Conservation (phyloP, 1,140 invertebrate genomes). For the Oscheius sp. region DNA sequence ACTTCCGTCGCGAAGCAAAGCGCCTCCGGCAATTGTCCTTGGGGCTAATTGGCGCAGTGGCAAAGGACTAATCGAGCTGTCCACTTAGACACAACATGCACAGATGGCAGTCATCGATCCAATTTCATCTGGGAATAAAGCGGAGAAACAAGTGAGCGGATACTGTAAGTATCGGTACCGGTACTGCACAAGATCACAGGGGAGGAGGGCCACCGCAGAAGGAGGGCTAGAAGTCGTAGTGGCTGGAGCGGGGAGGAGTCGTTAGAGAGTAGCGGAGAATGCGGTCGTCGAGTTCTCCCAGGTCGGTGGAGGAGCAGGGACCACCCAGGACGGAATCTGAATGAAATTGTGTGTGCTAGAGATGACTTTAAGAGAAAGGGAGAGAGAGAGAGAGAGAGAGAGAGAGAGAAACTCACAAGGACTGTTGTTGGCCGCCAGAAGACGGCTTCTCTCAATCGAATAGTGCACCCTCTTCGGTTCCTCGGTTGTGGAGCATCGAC, state of each 20-base stretch:
- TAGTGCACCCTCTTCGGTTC: slow-evolving; percentile 2
- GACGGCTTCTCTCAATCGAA: slow-evolving; percentile 11
- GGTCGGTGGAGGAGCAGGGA: not conserved
- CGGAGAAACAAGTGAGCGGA: slow-evolving; percentile 1
- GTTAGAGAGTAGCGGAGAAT: slow-evolving; percentile 10
- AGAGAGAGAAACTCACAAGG: slow-evolving; percentile 9
- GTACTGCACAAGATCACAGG: slow-evolving; percentile 14
- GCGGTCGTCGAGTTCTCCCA: slow-evolving; percentile 14
- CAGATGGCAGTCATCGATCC: slow-evolving; percentile 2
- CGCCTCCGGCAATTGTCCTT: not conserved
- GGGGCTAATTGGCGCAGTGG: not conserved
- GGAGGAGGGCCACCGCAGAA: not conserved
- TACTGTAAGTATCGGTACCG: not conserved
- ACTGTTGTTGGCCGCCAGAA: slow-evolving; percentile 8
- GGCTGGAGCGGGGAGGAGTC: slow-evolving; percentile 20
- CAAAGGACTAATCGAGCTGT: slow-evolving; percentile 5
- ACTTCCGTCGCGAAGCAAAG: not conserved
- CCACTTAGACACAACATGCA: not conserved
- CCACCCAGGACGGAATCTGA: slow-evolving; percentile 1
- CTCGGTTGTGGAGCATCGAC: not conserved
- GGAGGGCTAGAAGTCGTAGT: slow-evolving; percentile 16
- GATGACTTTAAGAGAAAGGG: not conserved
- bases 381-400: not conserved
- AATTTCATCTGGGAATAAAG: not conserved
- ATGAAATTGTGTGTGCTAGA: not conserved